Percentiles rank a stretch among this genome's conserved stretches.
These are phyloP conservation scores for Chamaea fasciata DNA, from an alignment of 2,113 vertebrate species.

Conservation along the genomic window DNA sequence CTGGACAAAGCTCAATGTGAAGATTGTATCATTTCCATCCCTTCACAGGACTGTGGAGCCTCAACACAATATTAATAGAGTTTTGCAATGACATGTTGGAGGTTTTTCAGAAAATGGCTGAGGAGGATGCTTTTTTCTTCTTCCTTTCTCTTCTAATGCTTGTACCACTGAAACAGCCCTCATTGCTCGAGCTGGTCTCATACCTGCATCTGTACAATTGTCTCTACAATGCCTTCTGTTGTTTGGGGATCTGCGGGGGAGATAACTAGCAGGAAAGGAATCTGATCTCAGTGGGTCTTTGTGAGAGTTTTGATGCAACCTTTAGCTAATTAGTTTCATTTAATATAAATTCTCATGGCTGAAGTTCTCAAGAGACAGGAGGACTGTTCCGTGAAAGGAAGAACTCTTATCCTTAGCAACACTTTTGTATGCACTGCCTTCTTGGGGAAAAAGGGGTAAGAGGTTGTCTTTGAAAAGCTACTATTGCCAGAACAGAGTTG, in stretches of 20 bases:
- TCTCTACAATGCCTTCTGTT: constrained; percentile 51
- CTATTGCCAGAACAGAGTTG: neutral
- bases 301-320: constrained; percentile 64
- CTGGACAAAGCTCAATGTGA: neutral
- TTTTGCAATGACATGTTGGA: neutral
- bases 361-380: constrained; percentile 39
- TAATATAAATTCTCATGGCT: constrained; percentile 58
- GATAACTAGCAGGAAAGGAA: constrained; percentile 59
- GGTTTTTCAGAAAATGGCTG: neutral
- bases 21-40: neutral
- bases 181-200: neutral
- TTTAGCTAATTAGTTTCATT: constrained; percentile 68
- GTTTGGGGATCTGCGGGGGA: constrained; percentile 25
- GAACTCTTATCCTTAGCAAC: constrained; percentile 36
- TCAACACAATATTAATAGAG: neutral
- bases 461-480: neutral
- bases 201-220: constrained; percentile 45
- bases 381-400: constrained; percentile 42
- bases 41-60: neutral
- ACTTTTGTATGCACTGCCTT: neutral
- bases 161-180: neutral
- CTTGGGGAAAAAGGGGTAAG: constrained; percentile 33
- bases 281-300: constrained; percentile 55
- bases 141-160: neutral
- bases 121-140: neutral